These are phyloP conservation scores for Phalacrocorax carbo DNA, from an alignment of 2,113 vertebrate species.

Conservation along the genomic window DNA sequence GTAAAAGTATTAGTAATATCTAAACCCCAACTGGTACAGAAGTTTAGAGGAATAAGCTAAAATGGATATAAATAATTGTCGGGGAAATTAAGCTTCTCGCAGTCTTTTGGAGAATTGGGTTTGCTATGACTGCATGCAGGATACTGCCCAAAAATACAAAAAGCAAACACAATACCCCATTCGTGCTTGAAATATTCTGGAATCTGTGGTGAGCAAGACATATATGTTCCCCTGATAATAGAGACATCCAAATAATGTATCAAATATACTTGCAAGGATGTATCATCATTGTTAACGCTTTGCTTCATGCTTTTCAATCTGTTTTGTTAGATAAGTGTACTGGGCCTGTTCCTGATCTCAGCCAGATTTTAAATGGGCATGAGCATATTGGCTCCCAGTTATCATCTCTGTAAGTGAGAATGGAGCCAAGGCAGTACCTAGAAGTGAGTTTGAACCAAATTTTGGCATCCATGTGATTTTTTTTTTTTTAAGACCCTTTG, in stretches of 20 bases:
- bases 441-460: not conserved
- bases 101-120: conserved; percentile 51
- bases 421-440: not conserved
- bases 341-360: not conserved
- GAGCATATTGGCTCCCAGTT: not conserved
- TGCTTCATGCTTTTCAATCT: conserved; percentile 21
- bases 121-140: conserved; percentile 23
- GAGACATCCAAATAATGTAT: conserved; percentile 9
- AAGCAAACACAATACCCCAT: not conserved
- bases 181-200: not conserved
- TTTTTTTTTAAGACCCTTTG: not conserved
- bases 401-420: not conserved
- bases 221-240: conserved; percentile 33
- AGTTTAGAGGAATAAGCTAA: conserved; percentile 51
- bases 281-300: not conserved
- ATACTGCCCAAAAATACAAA: not conserved
- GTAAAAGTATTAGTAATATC: not conserved
- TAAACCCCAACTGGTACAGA: conserved; percentile 20
- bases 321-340: not conserved
- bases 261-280: not conserved
- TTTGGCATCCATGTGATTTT: not conserved
- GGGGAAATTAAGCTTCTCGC: conserved; percentile 50
- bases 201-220: not conserved
- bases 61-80: conserved; percentile 50
- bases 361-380: not conserved